phyloP scores from a whole-genome alignment of 92 coral and sea anemone species.

The Palythoa grandis region DNA sequence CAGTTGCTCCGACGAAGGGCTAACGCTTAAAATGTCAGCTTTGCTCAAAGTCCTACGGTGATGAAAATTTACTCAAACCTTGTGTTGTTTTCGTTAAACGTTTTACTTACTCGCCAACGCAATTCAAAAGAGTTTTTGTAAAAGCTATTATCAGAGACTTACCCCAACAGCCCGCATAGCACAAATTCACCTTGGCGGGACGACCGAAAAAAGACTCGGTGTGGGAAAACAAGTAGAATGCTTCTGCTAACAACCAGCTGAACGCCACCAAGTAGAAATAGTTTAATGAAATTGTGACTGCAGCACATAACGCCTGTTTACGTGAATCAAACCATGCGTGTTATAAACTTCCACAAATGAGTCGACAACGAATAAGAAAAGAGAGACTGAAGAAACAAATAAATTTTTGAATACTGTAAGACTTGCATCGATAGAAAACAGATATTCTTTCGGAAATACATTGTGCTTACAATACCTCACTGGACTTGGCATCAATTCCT shows the following conservation, averaged over 20 bases:
- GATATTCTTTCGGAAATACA: no score
- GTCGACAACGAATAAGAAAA: no score
- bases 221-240: constrained; percentile 59
- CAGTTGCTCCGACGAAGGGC: no score
- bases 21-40: no score
- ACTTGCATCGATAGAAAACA: no score
- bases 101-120: no score
- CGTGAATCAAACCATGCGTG: not conserved
- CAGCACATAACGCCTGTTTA: constrained; percentile 65
- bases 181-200: constrained; percentile 38
- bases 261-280: constrained; percentile 75
- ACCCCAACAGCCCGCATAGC: constrained; percentile 72
- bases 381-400: no score
- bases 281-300: constrained; percentile 69
- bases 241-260: constrained; percentile 69
- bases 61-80: no score
- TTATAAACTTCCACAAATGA: not conserved
- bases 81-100: no score
- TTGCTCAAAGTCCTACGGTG: no score
- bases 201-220: constrained; percentile 43
- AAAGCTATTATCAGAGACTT: not conserved
- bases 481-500: constrained; percentile 63
- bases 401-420: no score
- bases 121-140: no score
- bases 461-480: constrained; percentile 37